These are phyloP conservation scores for Auanema freiburgensis DNA, from an alignment of 2,888 invertebrate genomes.

Conservation along the genomic window DNA sequence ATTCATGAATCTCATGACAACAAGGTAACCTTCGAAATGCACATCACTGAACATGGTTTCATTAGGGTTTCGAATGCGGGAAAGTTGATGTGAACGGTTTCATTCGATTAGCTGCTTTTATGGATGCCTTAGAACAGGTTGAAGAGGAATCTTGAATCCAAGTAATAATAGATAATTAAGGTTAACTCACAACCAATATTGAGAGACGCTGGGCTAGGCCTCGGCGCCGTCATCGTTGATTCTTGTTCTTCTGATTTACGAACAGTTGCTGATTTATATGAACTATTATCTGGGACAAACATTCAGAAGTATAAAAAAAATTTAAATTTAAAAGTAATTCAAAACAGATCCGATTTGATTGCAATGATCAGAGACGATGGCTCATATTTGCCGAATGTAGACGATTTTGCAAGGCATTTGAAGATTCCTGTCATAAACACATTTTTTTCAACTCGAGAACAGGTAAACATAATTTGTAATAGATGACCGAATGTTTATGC, in stretches of 20 bases:
- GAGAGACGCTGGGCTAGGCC: slow-evolving; percentile 46
- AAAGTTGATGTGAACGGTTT: slow-evolving; percentile 56
- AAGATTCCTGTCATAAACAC: slow-evolving; percentile 52
- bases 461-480: slow-evolving; percentile 13
- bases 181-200: slow-evolving; percentile 22
- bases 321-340: neutral
- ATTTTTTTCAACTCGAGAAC: slow-evolving; percentile 32
- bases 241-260: slow-evolving; percentile 54
- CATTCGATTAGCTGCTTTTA: slow-evolving; percentile 50
- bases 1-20: slow-evolving; percentile 48
- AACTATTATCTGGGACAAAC: slow-evolving; percentile 56
- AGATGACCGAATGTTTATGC: neutral
- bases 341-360: slow-evolving; percentile 37
- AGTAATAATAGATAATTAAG: slow-evolving; percentile 3
- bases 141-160: neutral
- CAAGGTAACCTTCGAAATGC: slow-evolving; percentile 25
- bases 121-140: slow-evolving; percentile 51
- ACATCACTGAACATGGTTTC: neutral
- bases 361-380: slow-evolving; percentile 56
- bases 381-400: slow-evolving; percentile 52
- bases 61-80: slow-evolving; percentile 56
- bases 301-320: slow-evolving; percentile 42
- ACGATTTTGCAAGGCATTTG: slow-evolving; percentile 48
- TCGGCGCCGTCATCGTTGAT: slow-evolving; percentile 56
- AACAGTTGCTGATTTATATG: slow-evolving; percentile 57